phyloP scores from a whole-genome alignment of 2,888 invertebrate species.

The Stramonita haemastoma region DNA sequence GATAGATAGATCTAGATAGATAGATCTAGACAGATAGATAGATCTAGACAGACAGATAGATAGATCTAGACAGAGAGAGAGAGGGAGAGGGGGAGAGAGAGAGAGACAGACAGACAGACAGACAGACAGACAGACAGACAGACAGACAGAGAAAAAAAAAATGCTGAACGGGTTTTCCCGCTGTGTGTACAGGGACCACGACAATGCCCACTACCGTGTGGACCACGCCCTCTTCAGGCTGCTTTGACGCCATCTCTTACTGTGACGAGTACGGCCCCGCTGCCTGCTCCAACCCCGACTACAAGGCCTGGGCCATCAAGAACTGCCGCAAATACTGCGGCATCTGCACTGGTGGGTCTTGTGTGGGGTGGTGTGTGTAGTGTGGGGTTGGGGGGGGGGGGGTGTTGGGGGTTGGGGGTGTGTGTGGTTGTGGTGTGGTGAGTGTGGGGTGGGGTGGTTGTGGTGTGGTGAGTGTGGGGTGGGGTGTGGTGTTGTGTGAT shows the following conservation, averaged over 20 bases:
- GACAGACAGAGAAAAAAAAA: too few species aligned
- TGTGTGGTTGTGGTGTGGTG: neutral
- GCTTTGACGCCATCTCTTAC: conserved; percentile 57
- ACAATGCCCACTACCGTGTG: conserved; percentile 1
- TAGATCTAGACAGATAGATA: too few species aligned
- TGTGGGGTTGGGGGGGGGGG: neutral
- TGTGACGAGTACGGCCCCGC: conserved; percentile 56
- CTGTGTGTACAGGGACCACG: neutral
- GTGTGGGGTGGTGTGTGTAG: neutral
- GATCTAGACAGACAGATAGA: too few species aligned
- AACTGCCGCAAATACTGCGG: conserved; percentile 59
- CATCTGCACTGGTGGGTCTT: conserved; percentile 45
- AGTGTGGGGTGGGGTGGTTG: too few species aligned
- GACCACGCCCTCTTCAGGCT: conserved; percentile 47
- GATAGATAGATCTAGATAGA: too few species aligned
- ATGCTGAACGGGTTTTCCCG: too few species aligned
- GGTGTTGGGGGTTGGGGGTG: neutral
- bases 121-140: too few species aligned
- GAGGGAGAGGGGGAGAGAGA: too few species aligned
- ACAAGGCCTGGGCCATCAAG: conserved; percentile 56
- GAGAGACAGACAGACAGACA: too few species aligned
- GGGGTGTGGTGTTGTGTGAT: too few species aligned
- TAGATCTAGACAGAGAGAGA: too few species aligned
- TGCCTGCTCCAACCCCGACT: conserved; percentile 50
- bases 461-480: too few species aligned